Percentiles rank a stretch among this genome's conserved stretches.
phyloP scores from a whole-genome alignment of 2,888 invertebrate species.

The Drosophila paramelanica region DNA sequence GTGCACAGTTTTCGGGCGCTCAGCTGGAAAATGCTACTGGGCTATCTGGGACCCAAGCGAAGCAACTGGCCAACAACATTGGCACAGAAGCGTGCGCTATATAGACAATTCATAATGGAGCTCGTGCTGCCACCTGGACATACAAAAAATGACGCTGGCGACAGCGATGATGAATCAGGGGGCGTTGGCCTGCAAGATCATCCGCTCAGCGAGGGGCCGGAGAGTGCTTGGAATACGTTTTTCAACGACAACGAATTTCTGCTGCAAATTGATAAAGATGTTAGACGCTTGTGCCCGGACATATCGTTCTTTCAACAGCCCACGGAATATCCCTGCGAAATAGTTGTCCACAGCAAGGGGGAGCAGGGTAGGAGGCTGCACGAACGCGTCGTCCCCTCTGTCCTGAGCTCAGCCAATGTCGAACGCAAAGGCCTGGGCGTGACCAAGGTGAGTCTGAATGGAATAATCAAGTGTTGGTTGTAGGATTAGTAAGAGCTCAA shows the following conservation, averaged over 20 bases:
- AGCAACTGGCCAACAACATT: conserved; percentile 89
- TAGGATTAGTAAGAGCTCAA: conserved; percentile 31
- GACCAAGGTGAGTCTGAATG: conserved; percentile 89
- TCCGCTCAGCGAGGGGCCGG: conserved; percentile 96
- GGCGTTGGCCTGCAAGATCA: conserved; percentile 87
- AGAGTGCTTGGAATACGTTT: conserved; percentile 97
- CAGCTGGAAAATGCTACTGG: conserved; percentile 95
- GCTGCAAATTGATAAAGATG: conserved; percentile 99
- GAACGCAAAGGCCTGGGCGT: conserved; percentile 95
- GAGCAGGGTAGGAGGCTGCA: conserved; percentile 91
- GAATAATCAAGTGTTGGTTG: not conserved
- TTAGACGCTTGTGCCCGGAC: conserved; percentile 96
- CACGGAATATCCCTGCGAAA: conserved; percentile 94
- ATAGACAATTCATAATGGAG: conserved; percentile 94
- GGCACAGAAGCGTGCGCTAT: conserved; percentile 91
- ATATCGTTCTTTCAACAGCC: conserved; percentile 98
- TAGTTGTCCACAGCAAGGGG: conserved; percentile 92
- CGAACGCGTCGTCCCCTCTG: conserved; percentile 93
- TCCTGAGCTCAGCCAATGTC: conserved; percentile 94
- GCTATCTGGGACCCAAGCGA: conserved; percentile 91
- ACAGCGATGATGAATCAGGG: conserved; percentile 83
- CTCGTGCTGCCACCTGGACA: conserved; percentile 94
- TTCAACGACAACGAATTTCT: conserved; percentile 99
- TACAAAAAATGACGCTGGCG: conserved; percentile 82
- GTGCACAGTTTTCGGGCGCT: conserved; percentile 92